These are phyloP conservation scores for Antedon mediterranea DNA, from an alignment of 53 echinoderm and acorn worm species.

Conservation along the genomic window DNA sequence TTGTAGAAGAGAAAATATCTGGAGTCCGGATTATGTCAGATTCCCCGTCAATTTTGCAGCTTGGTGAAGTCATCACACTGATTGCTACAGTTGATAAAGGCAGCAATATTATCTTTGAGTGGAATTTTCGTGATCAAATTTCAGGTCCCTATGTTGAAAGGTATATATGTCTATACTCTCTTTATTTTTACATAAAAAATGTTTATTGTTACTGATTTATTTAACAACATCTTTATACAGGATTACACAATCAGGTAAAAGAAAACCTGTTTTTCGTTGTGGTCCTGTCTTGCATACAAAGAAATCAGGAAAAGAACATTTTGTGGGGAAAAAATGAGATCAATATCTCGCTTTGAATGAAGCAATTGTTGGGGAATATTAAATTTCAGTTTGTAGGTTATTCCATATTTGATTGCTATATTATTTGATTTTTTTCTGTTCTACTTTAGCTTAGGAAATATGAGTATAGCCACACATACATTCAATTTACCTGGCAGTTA, in stretches of 20 bases:
- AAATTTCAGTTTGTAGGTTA: no score
- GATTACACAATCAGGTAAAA: background rate
- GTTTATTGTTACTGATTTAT: no score
- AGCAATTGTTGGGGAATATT: no score
- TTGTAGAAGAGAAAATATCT: constrained; percentile 63
- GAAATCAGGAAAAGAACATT: no score
- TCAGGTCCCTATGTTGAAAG: constrained; percentile 12
- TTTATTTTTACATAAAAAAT: no score
- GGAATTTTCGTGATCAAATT: constrained; percentile 52
- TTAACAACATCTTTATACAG: no score
- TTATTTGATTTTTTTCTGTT: background rate
- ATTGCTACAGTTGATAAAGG: constrained; percentile 44
- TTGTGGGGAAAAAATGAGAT: no score
- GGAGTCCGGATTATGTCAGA: constrained; percentile 41
- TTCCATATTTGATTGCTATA: background rate
- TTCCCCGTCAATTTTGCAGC: constrained; percentile 34
- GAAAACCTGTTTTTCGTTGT: no score
- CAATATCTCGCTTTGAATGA: no score
- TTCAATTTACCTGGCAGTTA: constrained; percentile 48
- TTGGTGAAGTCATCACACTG: constrained; percentile 24
- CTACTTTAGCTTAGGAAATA: constrained; percentile 28
- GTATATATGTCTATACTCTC: no score
- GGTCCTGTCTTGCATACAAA: no score
- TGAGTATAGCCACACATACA: constrained; percentile 39
- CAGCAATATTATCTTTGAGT: constrained; percentile 48